Base-by-base conservation (phyloP, 2,888 invertebrate genomes). In the Bruchidius siliquastri region DNA sequence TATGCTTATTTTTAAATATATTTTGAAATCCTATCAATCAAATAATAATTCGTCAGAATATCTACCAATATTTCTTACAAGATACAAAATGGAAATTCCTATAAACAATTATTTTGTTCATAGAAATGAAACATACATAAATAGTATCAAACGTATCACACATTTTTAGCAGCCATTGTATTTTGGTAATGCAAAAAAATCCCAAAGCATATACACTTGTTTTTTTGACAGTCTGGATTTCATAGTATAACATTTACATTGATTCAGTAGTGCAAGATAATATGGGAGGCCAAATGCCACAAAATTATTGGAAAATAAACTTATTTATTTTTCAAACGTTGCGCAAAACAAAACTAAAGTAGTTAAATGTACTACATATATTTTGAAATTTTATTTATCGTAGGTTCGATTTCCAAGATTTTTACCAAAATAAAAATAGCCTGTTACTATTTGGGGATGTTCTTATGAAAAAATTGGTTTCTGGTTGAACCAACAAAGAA, bases 1-100 rank as follows among this genome's bases (percentile, higher is more conserved):
- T 80, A 80, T 80, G 80, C 80, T 80, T 80, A 80, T 73, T 76
- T 30, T 79, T 77, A 74, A 74, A 72, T 75, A 74, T 76, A 74
- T 76, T 74, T 66, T 72, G 70, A 67, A 72, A 67, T 70, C 67
- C 71, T 69, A 71, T 69, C 71, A 72, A 73, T 73, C 69, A 69
- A 69, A 71, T 71, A 69, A 71, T 71, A 67, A 70, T 72, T 70
- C 67, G 67, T 71, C 26, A 32, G 73, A 73, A 32, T 72, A 72
- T 22, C 20, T 75, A 73, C 22, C 72, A 70, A 70, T 49, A 32
- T 75, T 74, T 74, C 71, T 73, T 72, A 73, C 32, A 75, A 49
- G 49, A 13, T 49, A 49, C 18, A 49, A 49, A 49, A 49, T 1
- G 49, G 13, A 49, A 49, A 49, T n/a, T 49, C 18, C 49, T 49